Percentiles rank a stretch among this genome's conserved stretches.
Conservation (phyloP, 2,113 vertebrate genomes). For the Pithys albifrons region DNA sequence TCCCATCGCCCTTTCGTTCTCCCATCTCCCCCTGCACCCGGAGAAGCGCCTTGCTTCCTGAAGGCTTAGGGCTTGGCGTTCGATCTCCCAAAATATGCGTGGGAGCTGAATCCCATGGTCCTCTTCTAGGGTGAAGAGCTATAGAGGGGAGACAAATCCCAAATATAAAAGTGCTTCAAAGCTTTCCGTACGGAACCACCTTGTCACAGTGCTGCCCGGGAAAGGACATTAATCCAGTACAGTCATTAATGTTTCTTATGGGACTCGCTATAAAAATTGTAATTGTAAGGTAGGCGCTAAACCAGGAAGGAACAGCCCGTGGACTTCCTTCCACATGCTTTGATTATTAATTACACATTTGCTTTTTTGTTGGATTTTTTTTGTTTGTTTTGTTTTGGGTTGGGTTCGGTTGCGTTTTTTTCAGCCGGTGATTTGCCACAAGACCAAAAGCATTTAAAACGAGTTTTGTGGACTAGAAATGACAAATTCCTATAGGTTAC, state of each 20-base stretch:
- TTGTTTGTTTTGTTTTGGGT: background rate
- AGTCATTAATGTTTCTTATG: background rate
- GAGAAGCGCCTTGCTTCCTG: fast-evolving
- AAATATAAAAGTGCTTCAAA: background rate
- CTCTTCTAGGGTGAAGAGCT: background rate
- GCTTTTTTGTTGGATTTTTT: background rate
- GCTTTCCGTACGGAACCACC: fast-evolving
- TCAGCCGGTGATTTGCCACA: background rate
- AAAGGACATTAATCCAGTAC: background rate
- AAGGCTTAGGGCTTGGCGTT: background rate
- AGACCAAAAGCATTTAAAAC: conserved; percentile 44
- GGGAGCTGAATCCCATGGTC: background rate
- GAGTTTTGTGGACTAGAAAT: background rate
- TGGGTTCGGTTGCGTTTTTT: background rate
- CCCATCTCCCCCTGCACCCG: fast-evolving
- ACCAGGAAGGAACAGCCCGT: background rate
- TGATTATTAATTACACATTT: background rate
- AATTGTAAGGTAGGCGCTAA: background rate
- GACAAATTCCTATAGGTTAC: background rate
- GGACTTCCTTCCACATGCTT: background rate
- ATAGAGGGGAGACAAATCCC: background rate
- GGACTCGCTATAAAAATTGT: background rate
- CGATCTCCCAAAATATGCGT: background rate
- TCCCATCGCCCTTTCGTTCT: background rate
- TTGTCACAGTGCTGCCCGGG: background rate